Evolutionary conservation across 2,113 vertebrate genomes (phyloP).

Genomic region (Oncorhynchus gorbuscha): DNA sequence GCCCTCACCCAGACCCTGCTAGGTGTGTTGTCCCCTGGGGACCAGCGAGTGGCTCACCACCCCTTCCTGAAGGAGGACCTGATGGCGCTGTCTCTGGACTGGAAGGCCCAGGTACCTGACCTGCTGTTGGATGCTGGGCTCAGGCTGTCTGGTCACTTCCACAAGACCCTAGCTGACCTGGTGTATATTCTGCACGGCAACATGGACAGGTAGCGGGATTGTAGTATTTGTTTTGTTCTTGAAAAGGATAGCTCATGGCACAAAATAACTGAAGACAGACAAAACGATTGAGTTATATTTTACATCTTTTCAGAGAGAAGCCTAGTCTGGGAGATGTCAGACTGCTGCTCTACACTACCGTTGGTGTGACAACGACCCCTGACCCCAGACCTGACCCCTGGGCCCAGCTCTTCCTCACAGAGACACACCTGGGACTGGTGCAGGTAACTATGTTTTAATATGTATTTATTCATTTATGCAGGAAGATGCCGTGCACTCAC

Average conservation of each 20-base stretch:
- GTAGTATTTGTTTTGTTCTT: too few species aligned
- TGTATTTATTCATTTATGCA: too few species aligned
- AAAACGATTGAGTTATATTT: too few species aligned
- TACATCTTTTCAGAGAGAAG: not conserved
- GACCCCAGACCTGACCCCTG: slow-evolving; percentile 4
- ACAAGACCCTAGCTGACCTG: slow-evolving; percentile 73
- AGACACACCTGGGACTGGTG: slow-evolving; percentile 74
- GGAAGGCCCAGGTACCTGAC: slow-evolving; percentile 63
- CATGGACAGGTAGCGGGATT: slow-evolving; percentile 51
- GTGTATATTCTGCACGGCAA: slow-evolving; percentile 79
- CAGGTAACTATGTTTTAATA: not conserved
- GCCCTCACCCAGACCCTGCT: slow-evolving; percentile 71
- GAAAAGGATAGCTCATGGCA: too few species aligned
- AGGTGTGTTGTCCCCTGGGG: slow-evolving; percentile 35
- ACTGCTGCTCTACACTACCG: slow-evolving; percentile 74
- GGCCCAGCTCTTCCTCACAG: slow-evolving; percentile 74
- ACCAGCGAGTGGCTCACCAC: slow-evolving; percentile 44
- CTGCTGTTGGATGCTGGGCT: slow-evolving; percentile 71
- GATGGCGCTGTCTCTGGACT: slow-evolving; percentile 74
- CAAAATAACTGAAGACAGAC: too few species aligned
- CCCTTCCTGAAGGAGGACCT: slow-evolving; percentile 75
- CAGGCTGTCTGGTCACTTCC: slow-evolving; percentile 76
- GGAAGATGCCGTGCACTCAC: too few species aligned
- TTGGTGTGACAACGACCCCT: slow-evolving; percentile 51
- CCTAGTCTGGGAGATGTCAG: slow-evolving; percentile 68